Conservation (phyloP, 2,113 vertebrate genomes). For the Barbus barbus region DNA sequence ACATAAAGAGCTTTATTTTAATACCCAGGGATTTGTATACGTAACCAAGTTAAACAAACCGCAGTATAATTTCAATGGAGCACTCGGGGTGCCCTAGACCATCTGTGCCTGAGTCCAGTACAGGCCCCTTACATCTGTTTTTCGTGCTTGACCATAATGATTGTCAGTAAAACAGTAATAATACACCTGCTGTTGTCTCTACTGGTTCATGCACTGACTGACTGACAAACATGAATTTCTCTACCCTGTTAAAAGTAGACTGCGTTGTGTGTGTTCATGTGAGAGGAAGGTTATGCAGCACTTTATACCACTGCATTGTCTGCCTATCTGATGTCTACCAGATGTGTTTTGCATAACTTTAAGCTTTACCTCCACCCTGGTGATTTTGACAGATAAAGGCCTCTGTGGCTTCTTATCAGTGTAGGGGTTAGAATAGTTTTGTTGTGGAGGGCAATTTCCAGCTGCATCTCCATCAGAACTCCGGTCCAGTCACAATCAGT, state of each 20-base stretch:
- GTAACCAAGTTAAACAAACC: conserved; percentile 21
- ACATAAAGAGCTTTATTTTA: conserved; percentile 57
- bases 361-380: background rate
- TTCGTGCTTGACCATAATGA: conserved; percentile 5
- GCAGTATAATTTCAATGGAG: background rate
- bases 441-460: background rate
- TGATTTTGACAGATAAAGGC: background rate
- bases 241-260: background rate
- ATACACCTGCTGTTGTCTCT: background rate
- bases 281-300: background rate
- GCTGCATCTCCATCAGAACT: background rate
- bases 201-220: conserved; percentile 18
- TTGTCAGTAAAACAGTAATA: conserved; percentile 10
- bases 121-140: background rate
- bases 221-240: background rate
- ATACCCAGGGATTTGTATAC: conserved; percentile 57
- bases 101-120: conserved; percentile 16
- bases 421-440: background rate
- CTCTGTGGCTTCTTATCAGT: background rate
- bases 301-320: background rate
- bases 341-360: background rate
- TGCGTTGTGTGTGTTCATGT: background rate
- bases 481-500: background rate
- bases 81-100: background rate
- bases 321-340: background rate